Conservation (phyloP, 1,140 invertebrate species). For the Magallana angulata region DNA sequence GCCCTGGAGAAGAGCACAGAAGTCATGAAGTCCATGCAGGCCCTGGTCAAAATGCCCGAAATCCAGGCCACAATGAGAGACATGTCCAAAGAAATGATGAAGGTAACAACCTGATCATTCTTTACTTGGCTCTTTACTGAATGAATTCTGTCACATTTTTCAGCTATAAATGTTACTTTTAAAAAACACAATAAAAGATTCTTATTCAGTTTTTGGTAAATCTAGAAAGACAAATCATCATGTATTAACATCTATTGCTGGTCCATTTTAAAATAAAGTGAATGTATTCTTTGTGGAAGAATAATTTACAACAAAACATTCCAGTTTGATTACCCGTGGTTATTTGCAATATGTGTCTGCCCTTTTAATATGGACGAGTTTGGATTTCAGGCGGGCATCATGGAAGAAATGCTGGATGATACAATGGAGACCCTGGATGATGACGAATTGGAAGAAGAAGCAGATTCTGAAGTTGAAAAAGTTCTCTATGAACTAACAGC, state of each 20-base stretch:
- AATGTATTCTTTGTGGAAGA: no score
- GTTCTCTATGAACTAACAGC: conserved; percentile 97
- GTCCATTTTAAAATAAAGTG: no score
- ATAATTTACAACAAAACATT: no score
- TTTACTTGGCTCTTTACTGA: no score
- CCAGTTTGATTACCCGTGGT: no score
- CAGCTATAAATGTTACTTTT: no score
- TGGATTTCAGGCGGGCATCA: conserved; percentile 91
- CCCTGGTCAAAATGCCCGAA: conserved; percentile 92
- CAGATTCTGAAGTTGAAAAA: conserved; percentile 95
- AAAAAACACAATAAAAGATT: no score
- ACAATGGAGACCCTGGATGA: conserved; percentile 90
- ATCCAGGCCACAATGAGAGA: conserved; percentile 97
- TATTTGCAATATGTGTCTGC: no score
- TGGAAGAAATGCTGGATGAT: conserved; percentile 99
- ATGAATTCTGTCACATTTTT: no score
- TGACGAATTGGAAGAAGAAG: conserved; percentile 84
- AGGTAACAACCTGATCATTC: conserved; percentile 67
- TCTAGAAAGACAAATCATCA: no score
- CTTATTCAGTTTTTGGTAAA: no score
- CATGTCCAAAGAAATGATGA: conserved; percentile 99
- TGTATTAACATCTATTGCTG: no score
- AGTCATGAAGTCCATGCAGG: conserved; percentile 98
- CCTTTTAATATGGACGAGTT: background rate
- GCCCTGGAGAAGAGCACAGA: conserved; percentile 95